Evolutionary conservation across 2,113 vertebrate genomes (phyloP).

Genomic region (Canis aureus): DNA sequence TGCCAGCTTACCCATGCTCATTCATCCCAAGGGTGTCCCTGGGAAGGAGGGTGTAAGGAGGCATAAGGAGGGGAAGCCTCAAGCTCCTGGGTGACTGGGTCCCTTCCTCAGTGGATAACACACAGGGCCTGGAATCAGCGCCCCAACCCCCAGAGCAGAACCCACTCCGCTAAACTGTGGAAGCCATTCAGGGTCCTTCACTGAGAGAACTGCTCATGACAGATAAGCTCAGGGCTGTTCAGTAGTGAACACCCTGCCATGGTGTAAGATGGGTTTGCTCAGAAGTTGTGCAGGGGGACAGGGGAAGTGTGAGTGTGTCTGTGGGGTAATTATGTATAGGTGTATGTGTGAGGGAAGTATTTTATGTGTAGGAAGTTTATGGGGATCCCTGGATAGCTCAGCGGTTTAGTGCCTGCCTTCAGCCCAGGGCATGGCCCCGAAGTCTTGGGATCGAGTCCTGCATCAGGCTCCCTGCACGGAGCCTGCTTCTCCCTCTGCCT

Average conservation of each 20-base stretch:
- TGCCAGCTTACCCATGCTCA: background rate
- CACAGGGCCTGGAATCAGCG: background rate
- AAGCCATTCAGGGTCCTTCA: background rate
- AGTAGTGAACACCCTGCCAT: background rate
- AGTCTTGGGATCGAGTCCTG: too few relatives aligned
- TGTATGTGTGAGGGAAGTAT: background rate
- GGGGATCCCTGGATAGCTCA: too few relatives aligned
- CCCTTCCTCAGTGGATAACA: background rate
- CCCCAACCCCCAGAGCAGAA: background rate
- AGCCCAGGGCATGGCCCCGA: too few relatives aligned
- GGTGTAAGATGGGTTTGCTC: background rate
- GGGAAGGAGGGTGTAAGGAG: background rate
- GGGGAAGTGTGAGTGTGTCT: background rate
- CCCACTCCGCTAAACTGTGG: accelerated
- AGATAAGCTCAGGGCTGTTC: background rate
- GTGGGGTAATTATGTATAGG: background rate
- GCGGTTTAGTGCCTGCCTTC: too few relatives aligned
- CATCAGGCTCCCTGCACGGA: too few relatives aligned
- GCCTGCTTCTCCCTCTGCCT: too few relatives aligned
- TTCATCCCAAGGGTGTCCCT: background rate
- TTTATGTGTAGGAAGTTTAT: background rate
- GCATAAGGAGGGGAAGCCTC: accelerated
- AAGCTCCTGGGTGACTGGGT: background rate
- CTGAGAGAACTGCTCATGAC: background rate
- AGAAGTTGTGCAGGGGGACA: too few relatives aligned